Evolutionary conservation across 2,113 vertebrate genomes (phyloP).

Genomic region (Ginglymostoma cirratum): DNA sequence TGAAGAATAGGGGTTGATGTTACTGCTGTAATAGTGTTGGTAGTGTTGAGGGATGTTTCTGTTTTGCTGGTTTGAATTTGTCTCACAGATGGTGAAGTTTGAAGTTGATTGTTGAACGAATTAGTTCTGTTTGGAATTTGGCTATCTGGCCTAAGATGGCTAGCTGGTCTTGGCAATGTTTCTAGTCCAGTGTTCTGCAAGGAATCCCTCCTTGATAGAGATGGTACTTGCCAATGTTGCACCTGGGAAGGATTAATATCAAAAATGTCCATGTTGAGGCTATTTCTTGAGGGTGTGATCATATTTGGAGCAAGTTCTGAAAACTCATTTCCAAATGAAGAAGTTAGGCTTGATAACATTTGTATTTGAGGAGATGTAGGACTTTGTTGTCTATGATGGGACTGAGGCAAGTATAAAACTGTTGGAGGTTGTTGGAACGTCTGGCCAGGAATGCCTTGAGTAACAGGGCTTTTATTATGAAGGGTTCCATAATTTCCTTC

Average conservation of each 20-base stretch:
- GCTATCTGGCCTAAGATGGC: slow-evolving; percentile 73
- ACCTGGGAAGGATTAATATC: slow-evolving; percentile 60
- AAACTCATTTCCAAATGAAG: slow-evolving; percentile 71
- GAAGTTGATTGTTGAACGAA: slow-evolving; percentile 84
- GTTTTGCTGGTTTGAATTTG: slow-evolving; percentile 65
- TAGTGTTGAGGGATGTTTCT: slow-evolving; percentile 66
- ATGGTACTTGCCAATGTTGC: slow-evolving; percentile 64
- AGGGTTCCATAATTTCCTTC: slow-evolving; percentile 71
- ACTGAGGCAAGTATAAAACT: slow-evolving; percentile 68
- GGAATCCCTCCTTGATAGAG: slow-evolving; percentile 64
- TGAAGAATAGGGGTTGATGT: slow-evolving; percentile 88
- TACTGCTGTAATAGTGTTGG: slow-evolving; percentile 87
- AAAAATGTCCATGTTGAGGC: slow-evolving; percentile 85
- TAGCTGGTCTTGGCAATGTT: slow-evolving; percentile 61
- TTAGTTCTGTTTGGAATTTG: slow-evolving; percentile 78
- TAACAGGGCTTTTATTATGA: slow-evolving; percentile 68
- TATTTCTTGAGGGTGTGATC: slow-evolving; percentile 75
- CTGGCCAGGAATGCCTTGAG: slow-evolving; percentile 64
- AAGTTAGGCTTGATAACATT: slow-evolving; percentile 63
- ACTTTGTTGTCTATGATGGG: slow-evolving; percentile 78
- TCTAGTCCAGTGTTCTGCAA: slow-evolving; percentile 66
- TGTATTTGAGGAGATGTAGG: slow-evolving; percentile 83
- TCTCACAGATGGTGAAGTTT: slow-evolving; percentile 62
- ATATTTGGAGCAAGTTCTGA: slow-evolving; percentile 72
- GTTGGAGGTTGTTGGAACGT: slow-evolving; percentile 55